phyloP scores from a whole-genome alignment of 2,888 invertebrate species.

The Pristionchus mayeri region DNA sequence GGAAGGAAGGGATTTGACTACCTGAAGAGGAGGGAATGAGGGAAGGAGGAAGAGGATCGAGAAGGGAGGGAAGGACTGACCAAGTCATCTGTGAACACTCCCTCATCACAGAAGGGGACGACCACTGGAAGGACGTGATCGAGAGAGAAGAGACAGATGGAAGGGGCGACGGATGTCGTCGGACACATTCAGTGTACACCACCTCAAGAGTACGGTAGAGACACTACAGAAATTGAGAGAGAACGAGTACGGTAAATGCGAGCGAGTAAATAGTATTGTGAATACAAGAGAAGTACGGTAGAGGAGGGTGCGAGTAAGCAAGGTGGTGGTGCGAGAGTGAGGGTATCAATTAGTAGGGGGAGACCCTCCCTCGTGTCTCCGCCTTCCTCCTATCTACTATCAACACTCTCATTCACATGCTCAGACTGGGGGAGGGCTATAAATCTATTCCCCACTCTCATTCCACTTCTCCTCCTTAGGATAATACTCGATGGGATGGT shows the following conservation, averaged over 20 bases:
- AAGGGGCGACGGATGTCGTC: constrained; percentile 56
- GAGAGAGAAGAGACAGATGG: constrained; percentile 58
- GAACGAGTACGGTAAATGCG: constrained; percentile 8
- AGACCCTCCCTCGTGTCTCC: constrained; percentile 25
- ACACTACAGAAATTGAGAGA: neutral
- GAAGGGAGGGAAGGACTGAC: neutral
- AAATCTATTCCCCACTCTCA: constrained; percentile 34
- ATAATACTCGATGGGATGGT: constrained; percentile 31
- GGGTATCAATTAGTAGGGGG: constrained; percentile 36
- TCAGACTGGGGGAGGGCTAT: neutral
- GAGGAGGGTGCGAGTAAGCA: too few species aligned
- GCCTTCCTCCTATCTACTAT: constrained; percentile 31
- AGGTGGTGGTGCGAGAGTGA: neutral
- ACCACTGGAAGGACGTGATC: constrained; percentile 56
- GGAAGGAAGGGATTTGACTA: neutral
- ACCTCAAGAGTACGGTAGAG: neutral
- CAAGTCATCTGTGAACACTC: constrained; percentile 54
- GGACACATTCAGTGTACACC: constrained; percentile 43
- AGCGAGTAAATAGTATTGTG: neutral
- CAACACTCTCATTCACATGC: constrained; percentile 43
- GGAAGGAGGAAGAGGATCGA: neutral
- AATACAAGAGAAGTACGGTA: neutral
- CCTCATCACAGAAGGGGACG: constrained; percentile 55
- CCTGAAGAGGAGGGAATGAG: neutral
- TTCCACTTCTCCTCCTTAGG: constrained; percentile 19